Conservation (phyloP, 2,113 vertebrate genomes). For the Clarias gariepinus region DNA sequence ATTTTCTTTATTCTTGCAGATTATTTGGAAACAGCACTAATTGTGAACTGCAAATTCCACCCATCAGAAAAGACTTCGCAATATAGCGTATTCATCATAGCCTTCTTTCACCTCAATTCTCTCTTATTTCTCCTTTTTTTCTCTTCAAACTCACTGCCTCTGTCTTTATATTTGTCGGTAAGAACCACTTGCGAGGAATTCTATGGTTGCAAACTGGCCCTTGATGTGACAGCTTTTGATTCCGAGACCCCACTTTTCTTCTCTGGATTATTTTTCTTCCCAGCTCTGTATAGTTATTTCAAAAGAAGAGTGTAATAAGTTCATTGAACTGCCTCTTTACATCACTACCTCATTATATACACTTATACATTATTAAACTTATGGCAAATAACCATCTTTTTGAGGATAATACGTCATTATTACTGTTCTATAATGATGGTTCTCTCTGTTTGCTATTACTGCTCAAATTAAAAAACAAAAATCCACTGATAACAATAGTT, state of each 20-base stretch:
- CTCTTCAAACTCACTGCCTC: slow-evolving; percentile 38
- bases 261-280: slow-evolving; percentile 24
- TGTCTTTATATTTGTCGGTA: slow-evolving; percentile 57
- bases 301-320: slow-evolving; percentile 52
- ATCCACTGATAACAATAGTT: background rate
- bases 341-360: background rate
- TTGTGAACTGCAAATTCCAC: slow-evolving; percentile 83
- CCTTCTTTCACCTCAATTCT: slow-evolving; percentile 46
- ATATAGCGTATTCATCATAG: slow-evolving; percentile 67
- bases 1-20: slow-evolving; percentile 79
- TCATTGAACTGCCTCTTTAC: slow-evolving; percentile 44
- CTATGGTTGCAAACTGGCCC: slow-evolving; percentile 60
- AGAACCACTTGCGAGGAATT: slow-evolving; percentile 61
- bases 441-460: background rate
- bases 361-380: slow-evolving; percentile 17
- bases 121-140: background rate
- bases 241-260: slow-evolving; percentile 58
- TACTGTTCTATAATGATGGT: background rate
- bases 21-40: slow-evolving; percentile 96
- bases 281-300: slow-evolving; percentile 49
- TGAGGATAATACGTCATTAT: background rate
- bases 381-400: background rate
- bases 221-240: slow-evolving; percentile 67
- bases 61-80: slow-evolving; percentile 73
- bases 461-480: background rate